A percentile compares a stretch with the other conserved stretches of the same genome.
These are phyloP conservation scores for Sialia sialis DNA, from an alignment of 2,113 vertebrate genomes.

Conservation along the genomic window DNA sequence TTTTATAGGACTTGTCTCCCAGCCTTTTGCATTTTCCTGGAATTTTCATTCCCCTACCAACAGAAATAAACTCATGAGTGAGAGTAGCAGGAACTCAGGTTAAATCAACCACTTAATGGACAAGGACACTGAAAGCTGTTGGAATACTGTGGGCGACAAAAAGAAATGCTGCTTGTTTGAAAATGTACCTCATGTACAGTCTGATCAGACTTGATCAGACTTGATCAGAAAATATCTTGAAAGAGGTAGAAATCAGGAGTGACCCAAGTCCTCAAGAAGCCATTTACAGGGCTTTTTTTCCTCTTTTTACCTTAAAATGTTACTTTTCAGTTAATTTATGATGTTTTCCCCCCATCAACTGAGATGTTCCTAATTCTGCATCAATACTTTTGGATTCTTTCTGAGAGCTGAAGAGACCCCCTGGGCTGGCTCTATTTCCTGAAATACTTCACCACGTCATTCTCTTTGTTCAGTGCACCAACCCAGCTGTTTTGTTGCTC, in stretches of 20 bases:
- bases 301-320: background rate
- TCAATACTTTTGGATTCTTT: background rate
- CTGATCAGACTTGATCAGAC: background rate
- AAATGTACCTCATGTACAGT: background rate
- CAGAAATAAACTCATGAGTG: background rate
- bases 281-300: background rate
- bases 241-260: background rate
- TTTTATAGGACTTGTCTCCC: background rate
- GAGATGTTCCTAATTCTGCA: background rate
- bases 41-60: background rate
- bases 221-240: background rate
- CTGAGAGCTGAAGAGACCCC: background rate
- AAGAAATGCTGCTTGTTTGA: background rate
- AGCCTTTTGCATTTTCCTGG: background rate
- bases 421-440: background rate
- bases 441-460: background rate
- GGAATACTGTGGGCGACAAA: background rate
- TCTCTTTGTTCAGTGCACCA: background rate
- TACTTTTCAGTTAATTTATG: background rate
- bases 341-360: rapidly evolving
- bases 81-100: background rate
- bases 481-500: background rate
- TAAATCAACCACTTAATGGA: background rate
- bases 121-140: background rate
- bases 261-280: background rate